A percentile compares a stretch with the other conserved stretches of the same genome.
Conservation (phyloP, 2,888 invertebrate genomes). For the Muscina levida region DNA sequence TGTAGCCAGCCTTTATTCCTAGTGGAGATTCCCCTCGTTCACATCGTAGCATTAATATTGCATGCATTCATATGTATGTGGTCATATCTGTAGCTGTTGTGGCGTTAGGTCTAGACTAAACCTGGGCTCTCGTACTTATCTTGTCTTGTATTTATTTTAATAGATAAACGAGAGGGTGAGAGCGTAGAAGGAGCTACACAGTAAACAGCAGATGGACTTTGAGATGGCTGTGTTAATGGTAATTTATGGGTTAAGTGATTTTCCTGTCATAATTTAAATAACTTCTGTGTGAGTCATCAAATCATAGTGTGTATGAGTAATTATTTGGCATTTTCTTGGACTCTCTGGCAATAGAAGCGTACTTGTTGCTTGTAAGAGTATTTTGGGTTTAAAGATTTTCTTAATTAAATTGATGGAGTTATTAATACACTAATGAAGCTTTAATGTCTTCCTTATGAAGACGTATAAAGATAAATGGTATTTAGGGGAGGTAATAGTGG, state of each 20-base stretch:
- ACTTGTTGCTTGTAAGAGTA: too few relatives aligned
- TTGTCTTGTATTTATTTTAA: slow-evolving; percentile 9
- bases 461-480: too few relatives aligned
- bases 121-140: background rate
- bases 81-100: background rate
- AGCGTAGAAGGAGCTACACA: too few relatives aligned
- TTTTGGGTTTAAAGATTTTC: background rate
- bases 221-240: slow-evolving; percentile 11
- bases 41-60: too few relatives aligned
- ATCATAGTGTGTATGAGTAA: background rate
- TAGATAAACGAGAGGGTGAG: too few relatives aligned
- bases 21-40: too few relatives aligned
- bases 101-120: slow-evolving; percentile 42
- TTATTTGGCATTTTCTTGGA: slow-evolving; percentile 20
- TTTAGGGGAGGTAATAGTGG: too few relatives aligned
- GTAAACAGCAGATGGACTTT: too few relatives aligned
- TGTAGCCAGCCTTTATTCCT: background rate
- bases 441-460: too few relatives aligned
- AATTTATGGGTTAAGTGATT: slow-evolving; percentile 17
- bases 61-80: background rate
- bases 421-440: too few relatives aligned
- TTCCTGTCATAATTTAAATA: slow-evolving; percentile 42
- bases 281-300: slow-evolving; percentile 31
- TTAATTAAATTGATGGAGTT: too few relatives aligned
- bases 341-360: background rate